Evolutionary conservation across 2,797 vertebrate species (phyloP).

Genomic region (Echiichthys vipera): DNA sequence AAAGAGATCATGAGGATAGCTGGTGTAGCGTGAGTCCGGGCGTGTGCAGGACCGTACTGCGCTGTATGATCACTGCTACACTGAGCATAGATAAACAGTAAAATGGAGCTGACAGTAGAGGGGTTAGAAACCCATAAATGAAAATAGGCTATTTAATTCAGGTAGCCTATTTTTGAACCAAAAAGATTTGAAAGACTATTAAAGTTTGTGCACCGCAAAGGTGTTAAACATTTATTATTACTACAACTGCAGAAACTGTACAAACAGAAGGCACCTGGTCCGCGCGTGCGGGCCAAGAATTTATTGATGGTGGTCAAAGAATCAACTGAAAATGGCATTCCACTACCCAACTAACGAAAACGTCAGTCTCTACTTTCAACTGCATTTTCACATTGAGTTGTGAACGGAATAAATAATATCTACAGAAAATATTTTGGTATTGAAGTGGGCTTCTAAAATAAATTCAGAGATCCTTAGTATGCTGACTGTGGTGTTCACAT

Average conservation of each 20-base stretch:
- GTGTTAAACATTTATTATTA: conserved; percentile 64
- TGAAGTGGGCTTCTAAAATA: conserved; percentile 6
- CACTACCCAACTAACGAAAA: not conserved
- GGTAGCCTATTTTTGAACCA: no score
- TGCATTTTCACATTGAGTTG: not conserved
- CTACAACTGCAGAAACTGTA: conserved; percentile 44
- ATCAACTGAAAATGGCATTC: not conserved
- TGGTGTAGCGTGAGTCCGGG: no score
- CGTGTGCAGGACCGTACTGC: no score
- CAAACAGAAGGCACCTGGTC: conserved; percentile 30
- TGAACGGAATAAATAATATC: not conserved
- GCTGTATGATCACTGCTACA: no score
- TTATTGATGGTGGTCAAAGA: not conserved
- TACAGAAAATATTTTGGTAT: not conserved
- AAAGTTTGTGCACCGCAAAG: conserved; percentile 13
- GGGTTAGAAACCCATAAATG: no score
- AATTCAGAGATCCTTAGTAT: not conserved
- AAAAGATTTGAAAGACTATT: no score
- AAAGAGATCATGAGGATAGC: no score
- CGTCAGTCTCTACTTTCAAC: not conserved
- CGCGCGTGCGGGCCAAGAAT: not conserved
- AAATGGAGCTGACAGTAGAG: no score
- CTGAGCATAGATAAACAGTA: no score
- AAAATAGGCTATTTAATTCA: no score
- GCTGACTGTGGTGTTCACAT: conserved; percentile 4